A percentile compares a stretch with the other conserved stretches of the same genome.
Evolutionary conservation across 2,113 vertebrate genomes (phyloP).

Genomic region (Daphoenositta chrysoptera): DNA sequence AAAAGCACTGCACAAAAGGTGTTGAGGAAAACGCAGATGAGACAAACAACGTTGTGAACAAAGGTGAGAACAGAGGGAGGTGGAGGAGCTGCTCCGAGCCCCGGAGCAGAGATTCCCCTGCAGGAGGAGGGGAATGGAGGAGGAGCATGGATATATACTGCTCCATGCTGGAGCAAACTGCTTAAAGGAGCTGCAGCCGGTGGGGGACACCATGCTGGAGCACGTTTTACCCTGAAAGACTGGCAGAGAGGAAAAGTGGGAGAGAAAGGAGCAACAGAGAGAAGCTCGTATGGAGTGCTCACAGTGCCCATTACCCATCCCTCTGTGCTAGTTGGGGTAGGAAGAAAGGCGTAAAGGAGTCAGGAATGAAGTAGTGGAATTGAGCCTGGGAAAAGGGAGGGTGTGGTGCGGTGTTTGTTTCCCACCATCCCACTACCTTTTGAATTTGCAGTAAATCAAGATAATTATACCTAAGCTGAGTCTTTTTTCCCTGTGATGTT

Average conservation of each 20-base stretch:
- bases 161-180: not conserved
- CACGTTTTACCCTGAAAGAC: not conserved
- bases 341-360: not conserved
- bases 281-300: not conserved
- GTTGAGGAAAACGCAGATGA: not conserved
- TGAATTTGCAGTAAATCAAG: not conserved
- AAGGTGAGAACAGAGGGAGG: not conserved
- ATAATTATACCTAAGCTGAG: not conserved
- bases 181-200: not conserved
- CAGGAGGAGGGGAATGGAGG: too few species aligned
- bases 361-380: not conserved
- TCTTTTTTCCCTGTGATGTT: not conserved
- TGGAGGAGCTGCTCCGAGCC: not conserved
- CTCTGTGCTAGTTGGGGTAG: not conserved
- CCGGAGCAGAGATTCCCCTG: not conserved
- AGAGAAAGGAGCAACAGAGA: not conserved
- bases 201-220: not conserved
- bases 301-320: not conserved
- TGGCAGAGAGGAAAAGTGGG: not conserved
- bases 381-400: not conserved
- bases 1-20: not conserved
- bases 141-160: not conserved
- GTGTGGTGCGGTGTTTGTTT: not conserved
- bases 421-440: not conserved
- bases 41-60: not conserved